A percentile compares a stretch with the other conserved stretches of the same genome.
Conservation (phyloP, 2,113 vertebrate species). For the Bubo blakistoni region DNA sequence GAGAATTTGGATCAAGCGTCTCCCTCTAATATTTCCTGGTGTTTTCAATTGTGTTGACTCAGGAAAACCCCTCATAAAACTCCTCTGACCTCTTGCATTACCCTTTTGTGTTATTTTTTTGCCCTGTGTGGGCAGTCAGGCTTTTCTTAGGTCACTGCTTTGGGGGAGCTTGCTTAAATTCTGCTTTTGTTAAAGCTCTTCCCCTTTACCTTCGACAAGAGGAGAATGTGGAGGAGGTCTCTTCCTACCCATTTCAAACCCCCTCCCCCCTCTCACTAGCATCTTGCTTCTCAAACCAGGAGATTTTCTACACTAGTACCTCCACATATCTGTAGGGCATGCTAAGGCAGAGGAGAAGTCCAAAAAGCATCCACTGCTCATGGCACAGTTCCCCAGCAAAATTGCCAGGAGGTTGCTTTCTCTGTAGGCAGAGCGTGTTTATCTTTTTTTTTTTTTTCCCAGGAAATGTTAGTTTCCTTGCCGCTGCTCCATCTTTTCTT, state of each 20-base stretch:
- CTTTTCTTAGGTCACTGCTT: background rate
- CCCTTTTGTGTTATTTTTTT: background rate
- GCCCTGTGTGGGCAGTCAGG: too few relatives aligned
- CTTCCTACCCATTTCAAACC: background rate
- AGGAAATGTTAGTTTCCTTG: background rate
- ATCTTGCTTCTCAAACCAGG: background rate
- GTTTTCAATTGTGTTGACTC: background rate
- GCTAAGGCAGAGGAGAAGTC: background rate
- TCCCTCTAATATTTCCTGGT: rapidly evolving
- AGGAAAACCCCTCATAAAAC: background rate
- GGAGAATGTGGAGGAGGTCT: background rate
- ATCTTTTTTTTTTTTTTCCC: background rate
- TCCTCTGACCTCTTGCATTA: background rate
- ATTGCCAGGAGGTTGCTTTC: background rate
- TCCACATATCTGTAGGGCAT: background rate
- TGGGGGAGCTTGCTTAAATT: background rate
- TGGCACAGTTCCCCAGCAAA: background rate
- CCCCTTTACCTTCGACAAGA: background rate
- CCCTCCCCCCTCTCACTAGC: rapidly evolving
- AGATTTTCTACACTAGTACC: background rate
- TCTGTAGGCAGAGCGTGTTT: background rate
- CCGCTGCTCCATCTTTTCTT: background rate
- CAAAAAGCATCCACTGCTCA: background rate
- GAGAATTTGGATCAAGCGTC: background rate
- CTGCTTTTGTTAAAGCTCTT: background rate